Evolutionary conservation across 2,113 vertebrate genomes (phyloP).

Genomic region (Pelodiscus sinensis): DNA sequence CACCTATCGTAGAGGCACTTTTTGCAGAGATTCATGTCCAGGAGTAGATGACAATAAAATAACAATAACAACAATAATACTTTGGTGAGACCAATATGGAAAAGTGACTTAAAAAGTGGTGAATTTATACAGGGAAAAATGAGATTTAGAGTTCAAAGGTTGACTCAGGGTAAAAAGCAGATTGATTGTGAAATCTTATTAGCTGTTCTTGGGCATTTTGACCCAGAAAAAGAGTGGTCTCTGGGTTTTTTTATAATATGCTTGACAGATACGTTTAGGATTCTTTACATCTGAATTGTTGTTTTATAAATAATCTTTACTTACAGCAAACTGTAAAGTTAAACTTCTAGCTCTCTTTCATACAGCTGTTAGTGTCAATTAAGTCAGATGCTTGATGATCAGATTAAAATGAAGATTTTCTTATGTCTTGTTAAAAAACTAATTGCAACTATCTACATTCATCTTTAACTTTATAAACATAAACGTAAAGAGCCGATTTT

Average conservation of each 20-base stretch:
- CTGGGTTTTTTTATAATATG: not conserved
- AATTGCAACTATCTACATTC: not conserved
- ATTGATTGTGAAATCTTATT: not conserved
- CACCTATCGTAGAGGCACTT: not conserved
- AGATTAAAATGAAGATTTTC: not conserved
- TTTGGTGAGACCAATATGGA: not conserved
- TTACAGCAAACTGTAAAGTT: not conserved
- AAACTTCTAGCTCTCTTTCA: slow-evolving; percentile 1
- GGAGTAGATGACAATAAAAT: not conserved
- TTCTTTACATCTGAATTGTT: not conserved
- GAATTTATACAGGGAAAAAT: not conserved
- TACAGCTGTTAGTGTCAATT: not conserved
- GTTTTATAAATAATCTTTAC: not conserved
- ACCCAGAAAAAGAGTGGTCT: not conserved
- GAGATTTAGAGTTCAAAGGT: not conserved
- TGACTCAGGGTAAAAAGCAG: not conserved
- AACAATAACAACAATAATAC: not conserved
- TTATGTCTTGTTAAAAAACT: not conserved
- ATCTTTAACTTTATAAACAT: slow-evolving; percentile 35
- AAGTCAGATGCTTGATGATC: not conserved
- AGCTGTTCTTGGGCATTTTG: not conserved
- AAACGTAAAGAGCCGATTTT: slow-evolving; percentile 46
- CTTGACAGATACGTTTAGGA: not conserved
- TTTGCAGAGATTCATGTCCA: not conserved
- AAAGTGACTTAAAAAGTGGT: not conserved